Evolutionary conservation across 2,797 vertebrate species (phyloP).

Genomic region (Furcifer pardalis): DNA sequence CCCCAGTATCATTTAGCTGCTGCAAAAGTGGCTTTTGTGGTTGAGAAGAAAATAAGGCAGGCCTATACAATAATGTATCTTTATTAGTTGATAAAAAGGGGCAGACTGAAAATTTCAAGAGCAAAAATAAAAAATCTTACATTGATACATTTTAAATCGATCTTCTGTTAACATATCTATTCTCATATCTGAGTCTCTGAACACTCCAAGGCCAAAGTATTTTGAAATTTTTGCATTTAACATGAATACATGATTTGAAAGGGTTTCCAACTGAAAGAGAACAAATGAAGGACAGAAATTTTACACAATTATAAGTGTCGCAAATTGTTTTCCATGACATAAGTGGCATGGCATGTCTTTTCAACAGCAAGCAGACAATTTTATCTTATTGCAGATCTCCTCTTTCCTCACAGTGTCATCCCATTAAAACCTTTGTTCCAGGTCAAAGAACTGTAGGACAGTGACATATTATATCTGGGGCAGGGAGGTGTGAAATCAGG

Average conservation of each 20-base stretch:
- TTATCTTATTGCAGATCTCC: not conserved
- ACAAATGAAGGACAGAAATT: conserved; percentile 38
- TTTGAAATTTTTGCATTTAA: conserved; percentile 53
- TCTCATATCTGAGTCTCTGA: not conserved
- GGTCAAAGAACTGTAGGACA: not conserved
- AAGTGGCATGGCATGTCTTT: not conserved
- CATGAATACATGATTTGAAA: conserved; percentile 62
- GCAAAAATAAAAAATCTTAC: conserved; percentile 11
- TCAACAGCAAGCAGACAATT: conserved; percentile 34
- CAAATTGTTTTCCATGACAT: conserved; percentile 39
- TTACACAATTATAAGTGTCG: conserved; percentile 52
- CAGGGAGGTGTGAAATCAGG: too few relatives aligned
- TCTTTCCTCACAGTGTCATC: not conserved
- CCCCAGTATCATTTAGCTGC: conserved; percentile 3
- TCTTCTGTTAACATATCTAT: conserved; percentile 29
- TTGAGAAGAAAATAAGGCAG: conserved; percentile 28
- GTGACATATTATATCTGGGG: not conserved
- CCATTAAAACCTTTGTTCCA: not conserved
- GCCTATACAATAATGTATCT: conserved; percentile 1
- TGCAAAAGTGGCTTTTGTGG: conserved; percentile 34
- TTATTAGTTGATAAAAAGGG: conserved; percentile 31
- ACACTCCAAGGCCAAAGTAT: conserved; percentile 55
- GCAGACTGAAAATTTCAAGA: conserved; percentile 33
- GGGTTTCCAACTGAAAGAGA: conserved; percentile 62
- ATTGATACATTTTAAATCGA: conserved; percentile 22